Evolutionary conservation across 2,113 vertebrate genomes (phyloP), one percentile per base, ranked within the genome.

Genomic region (Rhynchomys soricoides): DNA sequence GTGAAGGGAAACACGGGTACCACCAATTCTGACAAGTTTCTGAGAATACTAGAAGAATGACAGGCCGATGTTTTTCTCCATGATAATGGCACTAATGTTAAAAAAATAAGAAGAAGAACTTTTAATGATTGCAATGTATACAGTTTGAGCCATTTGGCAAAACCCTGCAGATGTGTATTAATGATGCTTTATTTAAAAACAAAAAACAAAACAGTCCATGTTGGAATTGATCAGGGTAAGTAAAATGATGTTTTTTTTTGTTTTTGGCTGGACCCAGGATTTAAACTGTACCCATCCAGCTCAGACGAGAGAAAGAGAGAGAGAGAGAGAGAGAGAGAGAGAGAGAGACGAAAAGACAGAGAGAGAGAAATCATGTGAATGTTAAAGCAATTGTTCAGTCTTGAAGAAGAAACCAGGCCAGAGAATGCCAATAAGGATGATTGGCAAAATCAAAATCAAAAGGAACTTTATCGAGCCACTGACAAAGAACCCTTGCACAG

Each of bases 111-210:
- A 97, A 97, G 52, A 98, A 97, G 88, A 98, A 93, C 98, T 97
- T 97, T 98, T 97, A 98, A 97, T 97, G 97, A 97, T 98, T 97
- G 97, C 93, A 97, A 97, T 97, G 97, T 97, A 97, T 97, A 98
- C 97, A 97, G 96, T 97, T 97, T 97, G 98, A 96, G 98, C 89
- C 97, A 91, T 97, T 97, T 98, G 96, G 97, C 96, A 98, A 97
- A 97, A 97, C 98, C 97, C 98, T 97, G 98, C 88, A 95, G 97
- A 95, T 97, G 94, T 97, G 97, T 97, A 97, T 97, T 97, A 98
- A 98, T 97, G 97, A 98, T 95, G 97, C 96, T 97, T 98, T 97
- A 98, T 96, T 97, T 95, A 96, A 98, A 97, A 98, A 97, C n/a
- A n/a, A n/a, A n/a, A n/a, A n/a, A n/a, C 71, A 97, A 96, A 98